A percentile compares a stretch with the other conserved stretches of the same genome.
Evolutionary conservation across 1,140 invertebrate species (phyloP).

Genomic region (Rhyacophila brunnea): DNA sequence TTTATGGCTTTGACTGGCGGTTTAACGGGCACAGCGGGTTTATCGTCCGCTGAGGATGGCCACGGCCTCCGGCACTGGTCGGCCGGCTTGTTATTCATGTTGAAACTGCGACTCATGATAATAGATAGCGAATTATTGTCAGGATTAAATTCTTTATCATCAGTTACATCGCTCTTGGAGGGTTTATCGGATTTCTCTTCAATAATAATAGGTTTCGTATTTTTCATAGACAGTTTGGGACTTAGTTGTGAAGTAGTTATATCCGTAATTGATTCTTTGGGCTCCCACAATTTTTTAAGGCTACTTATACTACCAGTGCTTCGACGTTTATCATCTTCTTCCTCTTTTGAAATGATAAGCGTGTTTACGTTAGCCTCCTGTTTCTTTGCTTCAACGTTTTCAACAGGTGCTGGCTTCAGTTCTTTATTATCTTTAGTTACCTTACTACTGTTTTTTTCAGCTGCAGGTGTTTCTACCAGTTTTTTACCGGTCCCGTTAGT

Average conservation of each 20-base stretch:
- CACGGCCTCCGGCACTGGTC: slow-evolving; percentile 55
- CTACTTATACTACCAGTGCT: slow-evolving; percentile 92
- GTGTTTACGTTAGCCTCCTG: slow-evolving; percentile 58
- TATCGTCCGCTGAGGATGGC: slow-evolving; percentile 60
- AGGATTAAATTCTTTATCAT: slow-evolving; percentile 31
- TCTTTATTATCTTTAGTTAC: slow-evolving; percentile 36
- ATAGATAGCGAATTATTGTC: slow-evolving; percentile 37
- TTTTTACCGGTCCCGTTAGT: slow-evolving; percentile 50
- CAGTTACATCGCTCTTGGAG: slow-evolving; percentile 1
- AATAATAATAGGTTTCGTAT: slow-evolving; percentile 31
- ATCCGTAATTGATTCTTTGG: slow-evolving; percentile 57
- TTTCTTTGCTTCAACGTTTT: slow-evolving; percentile 49
- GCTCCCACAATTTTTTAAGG: slow-evolving; percentile 90
- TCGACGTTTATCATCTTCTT: slow-evolving; percentile 81
- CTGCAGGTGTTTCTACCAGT: slow-evolving; percentile 47
- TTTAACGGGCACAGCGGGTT: slow-evolving; percentile 71
- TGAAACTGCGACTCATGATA: slow-evolving; percentile 43
- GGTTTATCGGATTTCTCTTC: slow-evolving; percentile 39
- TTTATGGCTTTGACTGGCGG: slow-evolving; percentile 59
- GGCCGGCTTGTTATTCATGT: slow-evolving; percentile 48
- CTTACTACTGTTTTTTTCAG: slow-evolving; percentile 43
- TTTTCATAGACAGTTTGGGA: slow-evolving; percentile 60
- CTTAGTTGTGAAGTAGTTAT: slow-evolving; percentile 54
- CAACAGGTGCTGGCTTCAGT: slow-evolving; percentile 38
- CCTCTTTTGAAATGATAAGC: slow-evolving; percentile 42